These are phyloP conservation scores for Rotaria macrura DNA, from an alignment of 2,888 invertebrate genomes.

Conservation along the genomic window DNA sequence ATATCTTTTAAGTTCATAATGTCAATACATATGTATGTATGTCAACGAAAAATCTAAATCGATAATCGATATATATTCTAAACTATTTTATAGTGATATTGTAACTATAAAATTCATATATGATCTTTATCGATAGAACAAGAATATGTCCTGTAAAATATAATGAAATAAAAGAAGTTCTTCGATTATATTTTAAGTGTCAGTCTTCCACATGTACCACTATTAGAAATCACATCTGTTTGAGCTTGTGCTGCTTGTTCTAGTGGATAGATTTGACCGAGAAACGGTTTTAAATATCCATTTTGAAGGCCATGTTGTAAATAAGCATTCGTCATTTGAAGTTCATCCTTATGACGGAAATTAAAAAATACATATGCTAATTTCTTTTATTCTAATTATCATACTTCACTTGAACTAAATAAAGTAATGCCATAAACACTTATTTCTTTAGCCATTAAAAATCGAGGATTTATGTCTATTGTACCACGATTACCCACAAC, in stretches of 20 bases:
- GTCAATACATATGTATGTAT: too few relatives aligned
- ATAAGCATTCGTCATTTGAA: slow-evolving; percentile 44
- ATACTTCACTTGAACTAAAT: slow-evolving; percentile 28
- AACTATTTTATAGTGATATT: too few relatives aligned
- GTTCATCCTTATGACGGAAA: slow-evolving; percentile 45
- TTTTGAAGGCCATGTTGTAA: slow-evolving; percentile 47
- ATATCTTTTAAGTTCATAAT: too few relatives aligned
- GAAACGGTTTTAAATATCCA: slow-evolving; percentile 50
- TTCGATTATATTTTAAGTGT: slow-evolving; percentile 37
- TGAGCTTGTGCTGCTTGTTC: slow-evolving; percentile 50
- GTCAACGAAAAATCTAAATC: too few relatives aligned
- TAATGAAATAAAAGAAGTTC: neutral
- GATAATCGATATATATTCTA: too few relatives aligned
- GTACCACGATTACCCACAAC: slow-evolving; percentile 40
- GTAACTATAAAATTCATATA: too few relatives aligned
- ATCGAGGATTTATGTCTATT: slow-evolving; percentile 37
- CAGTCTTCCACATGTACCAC: slow-evolving; percentile 42
- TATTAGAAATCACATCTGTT: slow-evolving; percentile 48
- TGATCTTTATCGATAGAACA: too few relatives aligned
- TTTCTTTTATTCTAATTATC: too few relatives aligned
- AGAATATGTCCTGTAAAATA: too few relatives aligned
- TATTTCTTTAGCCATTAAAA: slow-evolving; percentile 37
- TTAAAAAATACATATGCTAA: neutral
- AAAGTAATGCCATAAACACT: slow-evolving; percentile 36
- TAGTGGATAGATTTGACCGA: slow-evolving; percentile 49